Percentiles rank a stretch among this genome's conserved stretches.
These are phyloP conservation scores for Epinephelus cyanopodus DNA, from an alignment of 2,113 vertebrate genomes.

Conservation along the genomic window DNA sequence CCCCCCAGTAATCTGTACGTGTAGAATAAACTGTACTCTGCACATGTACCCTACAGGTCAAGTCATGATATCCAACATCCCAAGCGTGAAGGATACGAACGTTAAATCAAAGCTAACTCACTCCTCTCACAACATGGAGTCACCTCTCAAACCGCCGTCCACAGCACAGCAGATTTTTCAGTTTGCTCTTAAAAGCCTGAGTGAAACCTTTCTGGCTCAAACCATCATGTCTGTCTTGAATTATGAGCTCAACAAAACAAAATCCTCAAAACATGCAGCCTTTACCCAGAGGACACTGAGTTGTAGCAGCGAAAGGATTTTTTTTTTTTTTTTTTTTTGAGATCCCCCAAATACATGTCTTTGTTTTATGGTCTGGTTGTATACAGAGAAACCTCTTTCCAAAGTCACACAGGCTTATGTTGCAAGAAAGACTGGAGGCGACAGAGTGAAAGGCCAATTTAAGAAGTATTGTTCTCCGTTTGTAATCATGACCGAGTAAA, in stretches of 20 bases:
- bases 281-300: slow-evolving; percentile 77
- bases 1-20: neutral
- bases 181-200: slow-evolving; percentile 67
- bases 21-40: neutral
- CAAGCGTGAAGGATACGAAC: slow-evolving; percentile 21
- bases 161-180: slow-evolving; percentile 53
- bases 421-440: slow-evolving; percentile 50
- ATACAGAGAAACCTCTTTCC: slow-evolving; percentile 60
- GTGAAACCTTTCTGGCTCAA: slow-evolving; percentile 77
- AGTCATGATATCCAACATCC: slow-evolving; percentile 10
- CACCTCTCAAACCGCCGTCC: slow-evolving; percentile 57
- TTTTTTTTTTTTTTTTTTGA: slow-evolving; percentile 29
- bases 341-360: slow-evolving; percentile 75
- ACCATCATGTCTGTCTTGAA: slow-evolving; percentile 80
- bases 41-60: neutral
- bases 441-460: slow-evolving; percentile 21
- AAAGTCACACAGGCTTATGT: slow-evolving; percentile 56
- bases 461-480: slow-evolving; percentile 37
- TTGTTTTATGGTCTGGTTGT: slow-evolving; percentile 73
- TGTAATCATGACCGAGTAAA: slow-evolving; percentile 6
- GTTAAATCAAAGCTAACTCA: slow-evolving; percentile 58
- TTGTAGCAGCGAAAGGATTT: slow-evolving; percentile 56
- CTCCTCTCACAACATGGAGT: slow-evolving; percentile 48
- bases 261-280: slow-evolving; percentile 80
- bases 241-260: slow-evolving; percentile 85